Base-by-base conservation (phyloP, 2,888 invertebrate species). In the Drosophila paranaensis region DNA sequence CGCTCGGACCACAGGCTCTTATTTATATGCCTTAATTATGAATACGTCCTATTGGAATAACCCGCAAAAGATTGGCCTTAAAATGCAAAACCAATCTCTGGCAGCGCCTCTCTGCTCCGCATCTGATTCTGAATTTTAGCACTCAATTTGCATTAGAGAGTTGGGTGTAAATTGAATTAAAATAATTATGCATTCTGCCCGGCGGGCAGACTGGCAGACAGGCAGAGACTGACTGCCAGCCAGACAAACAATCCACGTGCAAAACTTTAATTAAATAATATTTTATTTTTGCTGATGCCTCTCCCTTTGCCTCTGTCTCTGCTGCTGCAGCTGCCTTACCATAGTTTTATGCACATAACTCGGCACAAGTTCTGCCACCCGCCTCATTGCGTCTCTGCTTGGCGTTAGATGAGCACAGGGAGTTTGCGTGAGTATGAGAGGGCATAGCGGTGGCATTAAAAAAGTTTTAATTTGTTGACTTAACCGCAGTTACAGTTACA, bases 401-500 rank as follows among this genome's bases (percentile, higher is more conserved):
- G 65, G 45, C 62, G 75, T 75, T 71, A 78, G 81, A 63, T 58
- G 60, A 14, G 63, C 40, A n/a, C 3, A 37, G 48, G 20, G 62
- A 48, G 62, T 25, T 10, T 45, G 30, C 40, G 53, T 50, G 60
- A 37, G 51, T 40, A 20, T 11, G n/a, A 39, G 14, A 25, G 27
- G 45, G 45, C 13, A 27, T 11, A n/a, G 35, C 56, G 48, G 46
- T 42, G 45, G 58, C 66, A 57, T 81, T 71, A 74, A 73, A 86
- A 85, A 86, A 86, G 90, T 86, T 86, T 86, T 90, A 86, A 86
- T 90, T 86, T 86, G 90, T 86, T 86, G 89, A 86, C 86, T 86
- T 90, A 86, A 90, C 86, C 86, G 89, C 86, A 90, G 90, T 86
- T 88, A 86, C 84, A 89, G 89, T 85, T 86, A 83, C 79, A 67